Conservation (phyloP, 2,797 vertebrate species). For the Tauraco hartlaubi region DNA sequence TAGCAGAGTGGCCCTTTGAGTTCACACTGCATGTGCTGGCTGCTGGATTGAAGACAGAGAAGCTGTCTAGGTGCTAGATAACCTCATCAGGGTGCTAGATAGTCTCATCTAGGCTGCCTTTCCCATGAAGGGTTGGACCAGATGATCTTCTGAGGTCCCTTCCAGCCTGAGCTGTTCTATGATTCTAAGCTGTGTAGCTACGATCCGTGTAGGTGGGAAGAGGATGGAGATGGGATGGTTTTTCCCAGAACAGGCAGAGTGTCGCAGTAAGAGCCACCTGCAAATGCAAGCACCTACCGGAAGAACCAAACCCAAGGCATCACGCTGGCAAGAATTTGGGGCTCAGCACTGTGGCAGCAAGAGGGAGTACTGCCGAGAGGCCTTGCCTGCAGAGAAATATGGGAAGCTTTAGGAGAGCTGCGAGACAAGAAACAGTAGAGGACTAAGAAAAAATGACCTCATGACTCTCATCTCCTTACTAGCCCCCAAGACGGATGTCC, state of each 20-base stretch:
- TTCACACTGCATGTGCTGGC: background rate
- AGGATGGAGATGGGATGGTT: background rate
- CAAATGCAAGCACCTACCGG: background rate
- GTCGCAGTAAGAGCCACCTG: background rate
- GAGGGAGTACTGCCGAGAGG: background rate
- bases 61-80: background rate
- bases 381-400: background rate
- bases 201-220: background rate
- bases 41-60: background rate
- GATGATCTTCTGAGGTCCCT: background rate
- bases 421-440: background rate
- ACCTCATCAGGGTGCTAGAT: background rate
- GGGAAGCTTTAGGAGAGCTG: background rate
- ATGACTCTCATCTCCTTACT: no score
- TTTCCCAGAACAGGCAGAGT: background rate
- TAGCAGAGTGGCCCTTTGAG: background rate
- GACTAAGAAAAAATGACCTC: background rate
- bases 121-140: background rate
- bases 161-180: background rate
- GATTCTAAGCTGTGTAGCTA: background rate
- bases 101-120: background rate
- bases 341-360: background rate
- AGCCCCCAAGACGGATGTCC: background rate
- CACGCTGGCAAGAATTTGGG: no score
- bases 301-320: background rate